Base-by-base conservation (phyloP, 2,888 invertebrate species). In the Drosophila demipolita region DNA sequence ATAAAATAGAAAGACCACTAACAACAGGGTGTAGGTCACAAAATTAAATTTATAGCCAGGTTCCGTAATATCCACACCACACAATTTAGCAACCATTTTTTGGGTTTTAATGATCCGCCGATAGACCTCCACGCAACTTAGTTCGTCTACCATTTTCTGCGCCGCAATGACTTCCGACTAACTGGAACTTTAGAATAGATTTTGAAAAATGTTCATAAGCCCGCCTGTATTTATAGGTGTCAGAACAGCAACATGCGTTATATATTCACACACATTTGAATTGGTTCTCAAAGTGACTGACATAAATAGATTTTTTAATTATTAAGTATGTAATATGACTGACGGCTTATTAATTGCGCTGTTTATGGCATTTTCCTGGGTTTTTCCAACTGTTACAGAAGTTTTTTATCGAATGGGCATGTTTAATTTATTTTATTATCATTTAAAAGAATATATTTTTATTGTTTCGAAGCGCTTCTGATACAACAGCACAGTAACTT, bases 21-120 rank as follows among this genome's bases (percentile, higher is more conserved):
- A 1, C 5, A 70, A 17, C 1, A 81, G n/a, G 0, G 15, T 1
- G 49, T 62, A 73, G 8, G 83, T 83, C 0, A 55, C 1, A 2
- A 12, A 8, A 20, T 42, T 71, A 8, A 66, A 32, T 8, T 50
- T 71, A 42, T 53, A 85, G 8, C 68, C 12, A 0, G 63, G 45
- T 0, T 40, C n/a, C 0, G 75, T n/a, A 8, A 84, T 1, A 65
- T 83, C 73, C 1, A 53, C 59, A 0, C 84, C 83, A 54, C 63
- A 64, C 0, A 80, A 1, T 1, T 15, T 32, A 26, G 49, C 33
- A 52, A 59, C 45, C 3, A 45, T 11, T 11, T 15, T 52, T 1
- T 68, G 11, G 2, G 60, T 23, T 15, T 38, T 1, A 9, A 66
- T 52, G 11, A 74, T 26, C 0, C 71, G 67, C 26, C 66, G 65